Evolutionary conservation across 1,140 invertebrate species (phyloP).

Genomic region (Helicoverpa armigera): DNA sequence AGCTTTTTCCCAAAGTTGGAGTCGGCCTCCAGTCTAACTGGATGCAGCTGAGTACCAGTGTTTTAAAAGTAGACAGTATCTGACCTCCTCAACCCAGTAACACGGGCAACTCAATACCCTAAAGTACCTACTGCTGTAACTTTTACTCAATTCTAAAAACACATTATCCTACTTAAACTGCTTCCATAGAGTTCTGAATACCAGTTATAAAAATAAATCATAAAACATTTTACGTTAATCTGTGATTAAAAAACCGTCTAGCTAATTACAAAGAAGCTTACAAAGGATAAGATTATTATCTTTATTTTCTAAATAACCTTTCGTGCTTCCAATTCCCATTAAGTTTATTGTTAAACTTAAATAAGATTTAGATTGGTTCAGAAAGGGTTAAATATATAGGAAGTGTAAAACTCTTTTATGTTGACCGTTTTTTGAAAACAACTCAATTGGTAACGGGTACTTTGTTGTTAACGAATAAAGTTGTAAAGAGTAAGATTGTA

Average conservation of each 20-base stretch:
- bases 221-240: neutral
- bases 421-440: neutral
- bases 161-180: neutral
- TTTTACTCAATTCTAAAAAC: neutral
- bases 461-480: neutral
- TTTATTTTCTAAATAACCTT: slow-evolving; percentile 30
- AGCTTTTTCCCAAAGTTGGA: too few relatives aligned
- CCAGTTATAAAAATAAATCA: neutral
- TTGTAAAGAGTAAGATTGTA: too few relatives aligned
- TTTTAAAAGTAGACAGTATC: too few relatives aligned
- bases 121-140: too few relatives aligned
- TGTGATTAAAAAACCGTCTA: slow-evolving; percentile 1
- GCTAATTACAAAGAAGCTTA: slow-evolving; percentile 41
- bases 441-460: neutral
- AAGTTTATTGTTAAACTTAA: slow-evolving; percentile 47
- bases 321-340: slow-evolving; percentile 38
- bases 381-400: slow-evolving; percentile 61
- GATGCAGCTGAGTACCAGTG: too few relatives aligned
- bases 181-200: neutral
- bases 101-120: too few relatives aligned
- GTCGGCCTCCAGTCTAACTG: too few relatives aligned
- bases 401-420: slow-evolving; percentile 60
- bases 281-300: slow-evolving; percentile 34
- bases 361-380: slow-evolving; percentile 62
- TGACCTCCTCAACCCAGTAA: too few relatives aligned